Conservation (phyloP, 2,797 vertebrate genomes). For the Typhlichthys subterraneus region DNA sequence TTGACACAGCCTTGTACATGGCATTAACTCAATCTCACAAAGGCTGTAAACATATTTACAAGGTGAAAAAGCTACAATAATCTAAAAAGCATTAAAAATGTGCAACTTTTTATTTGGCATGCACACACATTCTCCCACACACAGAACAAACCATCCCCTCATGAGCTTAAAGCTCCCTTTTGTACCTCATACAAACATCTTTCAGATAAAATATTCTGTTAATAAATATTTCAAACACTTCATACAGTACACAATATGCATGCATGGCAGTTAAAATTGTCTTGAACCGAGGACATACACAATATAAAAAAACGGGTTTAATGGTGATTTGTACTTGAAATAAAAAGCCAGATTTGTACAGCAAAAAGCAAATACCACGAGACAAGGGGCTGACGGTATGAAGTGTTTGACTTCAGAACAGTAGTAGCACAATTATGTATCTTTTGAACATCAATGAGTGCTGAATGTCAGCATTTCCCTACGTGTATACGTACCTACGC, state of each 20-base stretch:
- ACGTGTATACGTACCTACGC: conserved; percentile 52
- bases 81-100: conserved; percentile 89
- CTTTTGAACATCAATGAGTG: conserved; percentile 52
- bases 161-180: conserved; percentile 74
- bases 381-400: conserved; percentile 67
- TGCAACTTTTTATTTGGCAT: conserved; percentile 88
- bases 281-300: conserved; percentile 69
- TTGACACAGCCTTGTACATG: conserved; percentile 85
- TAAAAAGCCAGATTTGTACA: conserved; percentile 73
- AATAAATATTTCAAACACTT: conserved; percentile 82
- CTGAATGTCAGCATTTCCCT: conserved; percentile 74
- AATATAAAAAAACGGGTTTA: conserved; percentile 78
- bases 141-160: conserved; percentile 59
- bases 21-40: conserved; percentile 90
- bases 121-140: conserved; percentile 79
- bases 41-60: conserved; percentile 95
- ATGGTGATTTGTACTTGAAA: conserved; percentile 58
- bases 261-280: conserved; percentile 83
- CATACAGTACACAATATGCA: conserved; percentile 85
- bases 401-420: conserved; percentile 52
- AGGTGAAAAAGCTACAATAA: conserved; percentile 84
- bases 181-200: conserved; percentile 81
- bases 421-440: conserved; percentile 56
- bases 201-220: conserved; percentile 72
- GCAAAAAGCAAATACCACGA: conserved; percentile 71